Evolutionary conservation across 2,113 vertebrate genomes (phyloP).

Genomic region (Otus sunia): DNA sequence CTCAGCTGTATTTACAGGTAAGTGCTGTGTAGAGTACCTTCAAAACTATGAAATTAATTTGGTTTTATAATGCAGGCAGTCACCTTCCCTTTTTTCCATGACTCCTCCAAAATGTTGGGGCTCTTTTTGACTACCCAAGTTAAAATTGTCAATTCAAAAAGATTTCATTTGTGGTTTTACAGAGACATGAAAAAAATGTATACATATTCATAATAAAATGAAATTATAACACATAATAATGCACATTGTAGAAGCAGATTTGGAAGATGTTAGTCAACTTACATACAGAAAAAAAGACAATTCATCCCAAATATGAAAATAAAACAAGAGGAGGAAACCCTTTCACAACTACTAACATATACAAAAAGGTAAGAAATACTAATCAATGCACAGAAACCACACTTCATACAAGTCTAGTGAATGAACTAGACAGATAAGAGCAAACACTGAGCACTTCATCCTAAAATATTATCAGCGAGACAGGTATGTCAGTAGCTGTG

Average conservation of each 20-base stretch:
- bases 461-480: background rate
- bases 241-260: background rate
- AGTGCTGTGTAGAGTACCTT: background rate
- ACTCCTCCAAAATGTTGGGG: background rate
- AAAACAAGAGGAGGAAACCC: background rate
- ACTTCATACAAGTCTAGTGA: background rate
- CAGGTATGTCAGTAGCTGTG: background rate
- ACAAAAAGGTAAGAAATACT: background rate
- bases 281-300: background rate
- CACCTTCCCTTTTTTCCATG: background rate
- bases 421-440: background rate
- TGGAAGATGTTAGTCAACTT: background rate
- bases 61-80: background rate
- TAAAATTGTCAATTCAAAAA: background rate
- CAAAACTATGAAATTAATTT: background rate
- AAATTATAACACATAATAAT: background rate
- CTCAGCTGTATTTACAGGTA: background rate
- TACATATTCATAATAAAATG: background rate
- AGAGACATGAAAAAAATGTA: background rate
- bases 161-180: background rate
- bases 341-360: background rate
- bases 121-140: background rate
- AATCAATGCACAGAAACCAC: background rate
- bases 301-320: background rate
- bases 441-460: background rate